Conservation (phyloP, 2,797 vertebrate species). For the Danio tinwini region DNA sequence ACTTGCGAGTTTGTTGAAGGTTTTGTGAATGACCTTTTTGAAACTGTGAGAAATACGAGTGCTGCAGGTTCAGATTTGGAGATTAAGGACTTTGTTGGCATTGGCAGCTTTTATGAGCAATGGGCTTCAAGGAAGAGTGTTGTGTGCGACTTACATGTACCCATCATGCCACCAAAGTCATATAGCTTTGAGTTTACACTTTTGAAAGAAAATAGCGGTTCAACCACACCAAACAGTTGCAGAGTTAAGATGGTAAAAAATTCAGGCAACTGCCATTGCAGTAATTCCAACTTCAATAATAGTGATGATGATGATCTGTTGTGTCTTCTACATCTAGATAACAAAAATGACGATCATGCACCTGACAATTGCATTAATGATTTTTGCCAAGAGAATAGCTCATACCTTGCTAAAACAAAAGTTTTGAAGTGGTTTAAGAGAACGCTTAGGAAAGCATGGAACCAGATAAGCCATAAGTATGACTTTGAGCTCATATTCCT, state of each 20-base stretch:
- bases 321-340: constrained; percentile 85
- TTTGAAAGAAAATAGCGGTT: constrained; percentile 69
- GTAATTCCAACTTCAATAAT: constrained; percentile 77
- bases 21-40: constrained; percentile 86
- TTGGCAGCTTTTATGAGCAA: constrained; percentile 80
- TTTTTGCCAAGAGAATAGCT: constrained; percentile 79
- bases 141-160: constrained; percentile 82
- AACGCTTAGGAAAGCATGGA: constrained; percentile 85
- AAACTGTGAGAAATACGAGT: constrained; percentile 80
- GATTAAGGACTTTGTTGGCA: constrained; percentile 83
- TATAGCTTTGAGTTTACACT: constrained; percentile 79
- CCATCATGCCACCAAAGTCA: constrained; percentile 80
- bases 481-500: constrained; percentile 87
- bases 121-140: constrained; percentile 80
- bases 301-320: constrained; percentile 87
- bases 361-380: constrained; percentile 64
- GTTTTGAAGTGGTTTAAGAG: constrained; percentile 90
- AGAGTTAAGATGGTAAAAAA: constrained; percentile 82
- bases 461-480: constrained; percentile 88
- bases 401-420: constrained; percentile 80
- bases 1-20: constrained; percentile 88
- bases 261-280: constrained; percentile 81
- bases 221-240: constrained; percentile 77
- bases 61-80: constrained; percentile 78
- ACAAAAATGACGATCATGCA: constrained; percentile 3